These are phyloP conservation scores for Actinemys pallida DNA, from an alignment of 2,113 vertebrate genomes.

Conservation along the genomic window DNA sequence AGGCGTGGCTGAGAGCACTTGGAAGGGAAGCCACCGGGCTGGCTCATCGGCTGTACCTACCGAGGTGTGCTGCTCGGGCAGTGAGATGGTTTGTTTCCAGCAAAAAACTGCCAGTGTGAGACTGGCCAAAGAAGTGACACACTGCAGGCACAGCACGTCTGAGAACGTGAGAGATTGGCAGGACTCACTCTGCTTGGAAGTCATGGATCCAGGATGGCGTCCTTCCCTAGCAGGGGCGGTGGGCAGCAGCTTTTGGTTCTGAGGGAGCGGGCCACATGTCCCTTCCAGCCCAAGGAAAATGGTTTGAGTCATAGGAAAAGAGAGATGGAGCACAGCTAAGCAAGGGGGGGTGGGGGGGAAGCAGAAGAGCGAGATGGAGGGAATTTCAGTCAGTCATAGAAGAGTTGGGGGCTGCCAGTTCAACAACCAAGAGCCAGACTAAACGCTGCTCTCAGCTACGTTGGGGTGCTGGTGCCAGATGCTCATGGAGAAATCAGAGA, in stretches of 20 bases:
- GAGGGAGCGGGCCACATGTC: neutral
- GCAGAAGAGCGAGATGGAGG: neutral
- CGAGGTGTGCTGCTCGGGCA: fast-evolving
- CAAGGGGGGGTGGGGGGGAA: neutral
- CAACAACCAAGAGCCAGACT: neutral
- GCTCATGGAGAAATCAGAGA: neutral
- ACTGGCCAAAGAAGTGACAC: neutral
- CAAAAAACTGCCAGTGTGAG: fast-evolving
- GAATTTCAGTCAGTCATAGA: neutral
- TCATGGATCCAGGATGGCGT: neutral
- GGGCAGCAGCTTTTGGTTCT: neutral
- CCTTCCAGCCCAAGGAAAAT: neutral
- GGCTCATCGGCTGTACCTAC: neutral
- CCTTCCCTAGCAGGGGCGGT: neutral
- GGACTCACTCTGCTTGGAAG: neutral
- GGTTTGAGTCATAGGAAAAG: neutral
- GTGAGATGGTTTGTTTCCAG: neutral
- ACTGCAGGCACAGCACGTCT: neutral
- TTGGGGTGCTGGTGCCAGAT: neutral
- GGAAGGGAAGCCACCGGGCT: fast-evolving
- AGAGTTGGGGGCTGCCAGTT: neutral
- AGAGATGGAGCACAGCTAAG: neutral
- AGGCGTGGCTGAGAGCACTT: neutral
- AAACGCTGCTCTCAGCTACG: neutral
- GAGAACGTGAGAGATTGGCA: neutral